phyloP scores from a whole-genome alignment of 2,888 invertebrate genomes.

The Xestia ashworthii region DNA sequence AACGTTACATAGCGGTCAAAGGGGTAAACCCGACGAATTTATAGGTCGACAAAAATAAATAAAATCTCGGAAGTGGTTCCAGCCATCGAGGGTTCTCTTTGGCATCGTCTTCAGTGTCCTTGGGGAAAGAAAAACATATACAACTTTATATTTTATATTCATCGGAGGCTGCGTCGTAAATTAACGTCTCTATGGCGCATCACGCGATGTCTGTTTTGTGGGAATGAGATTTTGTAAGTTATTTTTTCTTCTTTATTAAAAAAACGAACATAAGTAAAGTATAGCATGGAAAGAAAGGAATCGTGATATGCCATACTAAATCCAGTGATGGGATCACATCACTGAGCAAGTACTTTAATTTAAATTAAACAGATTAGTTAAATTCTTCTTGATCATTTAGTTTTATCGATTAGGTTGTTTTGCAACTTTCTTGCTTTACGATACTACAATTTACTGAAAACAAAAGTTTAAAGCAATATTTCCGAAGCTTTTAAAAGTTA shows the following conservation, averaged over 20 bases:
- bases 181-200: constrained; percentile 72
- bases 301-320: constrained; percentile 62
- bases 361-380: not conserved
- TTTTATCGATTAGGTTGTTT: not conserved
- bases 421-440: not conserved
- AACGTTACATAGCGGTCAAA: constrained; percentile 62
- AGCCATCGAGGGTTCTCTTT: constrained; percentile 65
- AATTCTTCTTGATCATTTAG: not conserved
- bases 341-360: constrained; percentile 10
- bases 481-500: not conserved
- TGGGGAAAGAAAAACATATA: constrained; percentile 86
- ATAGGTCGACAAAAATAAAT: constrained; percentile 71
- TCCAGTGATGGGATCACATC: constrained; percentile 70
- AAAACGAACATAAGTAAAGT: not conserved
- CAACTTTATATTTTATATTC: constrained; percentile 75
- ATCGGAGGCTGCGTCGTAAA: constrained; percentile 55
- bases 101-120: constrained; percentile 76
- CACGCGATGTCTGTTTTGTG: constrained; percentile 54
- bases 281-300: not conserved
- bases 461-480: not conserved
- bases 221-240: not conserved
- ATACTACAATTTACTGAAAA: not conserved
- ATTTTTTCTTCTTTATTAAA: not conserved
- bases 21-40: constrained; percentile 70
- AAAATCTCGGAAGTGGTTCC: constrained; percentile 67